A percentile compares a stretch with the other conserved stretches of the same genome.
phyloP scores from a whole-genome alignment of 2,888 invertebrate genomes.

The Plusia festucae region DNA sequence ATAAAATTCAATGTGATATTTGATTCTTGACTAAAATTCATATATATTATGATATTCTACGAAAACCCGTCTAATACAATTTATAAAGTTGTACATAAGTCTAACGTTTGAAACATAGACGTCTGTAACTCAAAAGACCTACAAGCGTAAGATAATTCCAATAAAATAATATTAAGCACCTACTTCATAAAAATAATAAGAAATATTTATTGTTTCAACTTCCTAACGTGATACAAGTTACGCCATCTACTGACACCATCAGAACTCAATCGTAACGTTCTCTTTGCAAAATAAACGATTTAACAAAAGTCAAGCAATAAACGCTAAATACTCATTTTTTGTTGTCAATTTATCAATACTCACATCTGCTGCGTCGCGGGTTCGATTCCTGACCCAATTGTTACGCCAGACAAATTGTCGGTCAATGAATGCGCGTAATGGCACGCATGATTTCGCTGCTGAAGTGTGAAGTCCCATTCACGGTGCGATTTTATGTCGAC shows the following conservation, averaged over 20 bases:
- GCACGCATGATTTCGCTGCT: slow-evolving; percentile 53
- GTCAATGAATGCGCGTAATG: slow-evolving; percentile 61
- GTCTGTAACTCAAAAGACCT: too few relatives aligned
- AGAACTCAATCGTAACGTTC: slow-evolving; percentile 11
- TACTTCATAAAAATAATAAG: too few relatives aligned
- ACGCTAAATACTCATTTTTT: slow-evolving; percentile 62
- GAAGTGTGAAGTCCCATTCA: slow-evolving; percentile 36
- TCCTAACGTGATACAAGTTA: neutral
- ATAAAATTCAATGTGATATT: too few relatives aligned
- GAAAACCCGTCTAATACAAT: too few relatives aligned
- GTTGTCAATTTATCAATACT: slow-evolving; percentile 60
- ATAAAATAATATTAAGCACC: too few relatives aligned
- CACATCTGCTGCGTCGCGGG: slow-evolving; percentile 67
- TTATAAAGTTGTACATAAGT: too few relatives aligned
- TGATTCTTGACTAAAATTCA: too few relatives aligned
- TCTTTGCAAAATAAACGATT: slow-evolving; percentile 7
- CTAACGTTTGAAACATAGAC: too few relatives aligned
- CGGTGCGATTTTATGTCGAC: slow-evolving; percentile 32
- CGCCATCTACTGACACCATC: slow-evolving; percentile 22
- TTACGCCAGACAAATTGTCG: slow-evolving; percentile 65
- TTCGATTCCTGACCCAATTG: slow-evolving; percentile 60
- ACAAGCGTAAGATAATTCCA: too few relatives aligned
- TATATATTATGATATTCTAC: too few relatives aligned
- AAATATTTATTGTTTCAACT: too few relatives aligned
- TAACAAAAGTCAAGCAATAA: slow-evolving; percentile 32